Base-by-base conservation (phyloP, 2,888 invertebrate species). In the Nemotelus nigrinus region DNA sequence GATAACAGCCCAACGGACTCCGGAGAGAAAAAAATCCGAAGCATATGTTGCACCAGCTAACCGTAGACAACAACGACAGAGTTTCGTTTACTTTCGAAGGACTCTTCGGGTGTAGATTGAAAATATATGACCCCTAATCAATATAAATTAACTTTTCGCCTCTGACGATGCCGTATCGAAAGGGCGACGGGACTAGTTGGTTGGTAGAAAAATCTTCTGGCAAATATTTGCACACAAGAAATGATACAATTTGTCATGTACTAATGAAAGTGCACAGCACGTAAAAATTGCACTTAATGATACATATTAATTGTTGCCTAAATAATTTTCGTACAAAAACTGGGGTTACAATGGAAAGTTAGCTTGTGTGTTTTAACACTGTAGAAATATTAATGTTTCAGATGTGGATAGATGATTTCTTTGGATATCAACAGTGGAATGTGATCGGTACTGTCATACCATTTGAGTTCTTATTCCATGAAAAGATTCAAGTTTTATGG, bases 41-140 rank as follows among this genome's bases (percentile, higher is more conserved):
- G 55, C 57, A 60, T 48, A 60, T 74, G 60, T 58, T 63, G 45
- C 45, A n/a, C n/a, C 47, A 58, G 55, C 70, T 39, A 39, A 72
- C 45, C 74, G 63, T 63, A 50, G 5, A 44, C 55, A 25, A 25
- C 25, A n/a, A 58, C 50, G 48, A n/a, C 44, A 41, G 39, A 74
- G 74, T 63, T 74, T 74, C 25, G 74, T 74, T 48, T 48, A 45
- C 60, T 47, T 8, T 39, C 43, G 45, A 50, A 55, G 55, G 25
- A 70, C 70, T 70, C 10, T 41, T 3, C 25, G 25, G 25, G 67
- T 76, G 68, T 76, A 80, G 80, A 80, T 80, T 80, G 78, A 78
- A 80, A 80, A 80, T 80, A 76, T 77, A 80, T 80, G 77, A 78
- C 77, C 78, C 74, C 74, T 80, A 78, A 80, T 80, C 80, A 80